Evolutionary conservation across 2,888 invertebrate genomes (phyloP).

Genomic region (Spodoptera exigua): DNA sequence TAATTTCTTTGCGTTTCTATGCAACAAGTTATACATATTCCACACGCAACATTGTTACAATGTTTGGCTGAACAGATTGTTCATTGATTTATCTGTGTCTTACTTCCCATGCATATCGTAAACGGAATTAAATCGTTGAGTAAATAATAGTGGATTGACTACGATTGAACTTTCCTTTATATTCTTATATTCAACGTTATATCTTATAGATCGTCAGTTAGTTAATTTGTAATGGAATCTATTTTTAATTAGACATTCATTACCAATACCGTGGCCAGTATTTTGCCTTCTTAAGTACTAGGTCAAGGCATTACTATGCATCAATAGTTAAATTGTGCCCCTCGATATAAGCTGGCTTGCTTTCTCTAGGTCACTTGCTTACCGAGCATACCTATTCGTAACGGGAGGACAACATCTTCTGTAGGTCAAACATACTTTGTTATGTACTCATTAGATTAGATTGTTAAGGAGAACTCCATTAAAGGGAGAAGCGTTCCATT

Average conservation of each 20-base stretch:
- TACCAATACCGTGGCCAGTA: conserved; percentile 57
- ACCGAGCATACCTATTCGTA: conserved; percentile 60
- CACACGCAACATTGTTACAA: conserved; percentile 20
- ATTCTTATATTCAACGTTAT: too few relatives aligned
- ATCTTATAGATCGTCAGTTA: background rate
- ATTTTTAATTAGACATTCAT: conserved; percentile 54
- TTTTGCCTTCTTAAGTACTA: conserved; percentile 57
- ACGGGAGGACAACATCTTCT: conserved; percentile 69
- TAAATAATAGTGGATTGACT: too few relatives aligned
- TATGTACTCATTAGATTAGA: conserved; percentile 60
- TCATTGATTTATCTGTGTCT: too few relatives aligned
- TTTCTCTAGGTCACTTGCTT: conserved; percentile 67
- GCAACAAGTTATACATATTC: conserved; percentile 23
- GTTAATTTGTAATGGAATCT: conserved; percentile 28
- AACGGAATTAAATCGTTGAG: too few relatives aligned
- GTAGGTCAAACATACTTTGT: conserved; percentile 62
- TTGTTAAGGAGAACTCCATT: conserved; percentile 42
- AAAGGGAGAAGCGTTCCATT: conserved; percentile 44
- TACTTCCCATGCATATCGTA: too few relatives aligned
- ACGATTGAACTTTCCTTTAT: too few relatives aligned
- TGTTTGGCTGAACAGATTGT: conserved; percentile 4
- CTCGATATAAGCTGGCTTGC: conserved; percentile 51
- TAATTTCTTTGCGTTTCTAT: conserved; percentile 44
- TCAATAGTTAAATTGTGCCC: conserved; percentile 61
- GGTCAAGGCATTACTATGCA: conserved; percentile 68